phyloP scores from a whole-genome alignment of 1,140 invertebrate genomes.

The Papilio dardanus region DNA sequence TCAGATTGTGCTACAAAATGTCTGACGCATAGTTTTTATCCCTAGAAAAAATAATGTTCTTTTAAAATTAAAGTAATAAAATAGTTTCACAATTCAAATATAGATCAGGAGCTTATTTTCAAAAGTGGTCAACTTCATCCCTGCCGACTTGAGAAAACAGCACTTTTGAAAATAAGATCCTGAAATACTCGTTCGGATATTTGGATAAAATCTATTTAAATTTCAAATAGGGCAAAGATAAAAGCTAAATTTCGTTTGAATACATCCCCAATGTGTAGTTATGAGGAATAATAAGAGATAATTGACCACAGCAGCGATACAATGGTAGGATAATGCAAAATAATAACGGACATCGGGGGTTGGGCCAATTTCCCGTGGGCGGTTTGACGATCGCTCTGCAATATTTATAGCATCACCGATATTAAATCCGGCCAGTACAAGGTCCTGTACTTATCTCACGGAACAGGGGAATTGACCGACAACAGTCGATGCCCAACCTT shows the following conservation, averaged over 20 bases:
- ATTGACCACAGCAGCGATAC: slow-evolving; percentile 14
- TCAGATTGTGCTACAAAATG: slow-evolving; percentile 19
- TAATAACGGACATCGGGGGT: slow-evolving; percentile 33
- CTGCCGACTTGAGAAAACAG: too few species aligned
- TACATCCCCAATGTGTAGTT: slow-evolving; percentile 16
- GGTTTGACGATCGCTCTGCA: slow-evolving; percentile 49
- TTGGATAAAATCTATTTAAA: background rate
- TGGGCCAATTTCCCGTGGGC: slow-evolving; percentile 50
- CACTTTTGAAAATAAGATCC: too few species aligned
- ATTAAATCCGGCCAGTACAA: slow-evolving; percentile 46
- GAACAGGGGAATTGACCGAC: slow-evolving; percentile 29
- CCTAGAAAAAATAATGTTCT: background rate
- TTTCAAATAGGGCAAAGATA: background rate
- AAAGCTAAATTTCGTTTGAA: background rate
- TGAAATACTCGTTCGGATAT: background rate
- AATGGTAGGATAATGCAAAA: slow-evolving; percentile 27
- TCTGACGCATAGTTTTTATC: background rate
- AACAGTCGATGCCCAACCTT: background rate
- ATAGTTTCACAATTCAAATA: background rate
- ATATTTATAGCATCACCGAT: slow-evolving; percentile 56
- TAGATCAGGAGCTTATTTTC: too few species aligned
- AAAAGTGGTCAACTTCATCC: too few species aligned
- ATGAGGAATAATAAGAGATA: slow-evolving; percentile 23
- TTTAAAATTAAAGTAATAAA: background rate
- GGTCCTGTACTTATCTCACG: slow-evolving; percentile 55